Evolutionary conservation across 1,140 invertebrate genomes (phyloP), one percentile per base, ranked within the genome.

Genomic region (Pseudomyrmex flavicornis): DNA sequence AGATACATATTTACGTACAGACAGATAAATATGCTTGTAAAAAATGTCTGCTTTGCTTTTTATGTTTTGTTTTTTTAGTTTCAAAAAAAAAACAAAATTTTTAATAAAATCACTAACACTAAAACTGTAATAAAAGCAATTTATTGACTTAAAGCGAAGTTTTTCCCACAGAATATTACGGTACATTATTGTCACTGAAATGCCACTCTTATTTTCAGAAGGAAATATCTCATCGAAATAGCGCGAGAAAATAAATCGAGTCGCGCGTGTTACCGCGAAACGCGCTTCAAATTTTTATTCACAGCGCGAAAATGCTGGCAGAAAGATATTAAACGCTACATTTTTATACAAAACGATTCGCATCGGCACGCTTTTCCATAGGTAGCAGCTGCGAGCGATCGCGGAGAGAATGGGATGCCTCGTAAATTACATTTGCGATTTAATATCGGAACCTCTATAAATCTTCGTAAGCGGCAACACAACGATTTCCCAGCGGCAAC

Each of bases 371-470:
- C 70, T 75, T 85, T 72, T 85, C 56, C 61, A 68, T 46, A 77
- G 66, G 26, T 17, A 13, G 22, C 58, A 59, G 61, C 68, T 85
- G 59, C 26, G 48, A 54, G 26, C 66, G 35, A 35, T 15, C 44
- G 59, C 48, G 46, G 44, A 26, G 54, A 48, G 76, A 59, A 20
- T 20, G 54, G 15, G 20, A 75, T 35, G 44, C 7, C 75, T 86
- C 87, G 85, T 90, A 91, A 90, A 91, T 91, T 88, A 87, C 85
- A 89, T 85, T 90, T 69, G 85, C 85, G 83, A 90, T 91, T 91
- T 91, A 91, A 91, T 91, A 91, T 91, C 83, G 84, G 61, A 46
- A 17, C 26, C 50, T 9, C 59, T 58, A 84, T 89, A 90, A 90
- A 90, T 90, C 70, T 22, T 69, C 13, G 46, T 70, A 85, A 86